A percentile compares a stretch with the other conserved stretches of the same genome.
Evolutionary conservation across 2,113 vertebrate genomes (phyloP).

Genomic region (Microtus oregoni): DNA sequence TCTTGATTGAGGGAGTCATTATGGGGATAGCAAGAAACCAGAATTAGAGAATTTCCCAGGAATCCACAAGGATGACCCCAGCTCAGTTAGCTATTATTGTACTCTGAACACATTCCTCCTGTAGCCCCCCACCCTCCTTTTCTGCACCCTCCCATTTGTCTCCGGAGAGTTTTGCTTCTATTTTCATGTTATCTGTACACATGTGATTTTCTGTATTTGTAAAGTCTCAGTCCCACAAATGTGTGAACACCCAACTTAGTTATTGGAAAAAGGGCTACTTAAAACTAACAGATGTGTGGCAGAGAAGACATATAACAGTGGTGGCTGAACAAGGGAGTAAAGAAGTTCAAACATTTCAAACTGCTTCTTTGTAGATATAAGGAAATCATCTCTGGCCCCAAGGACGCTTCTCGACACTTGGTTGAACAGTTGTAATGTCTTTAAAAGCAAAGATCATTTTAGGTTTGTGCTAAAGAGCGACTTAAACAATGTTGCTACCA

Average conservation of each 20-base stretch:
- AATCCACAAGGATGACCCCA: too few relatives aligned
- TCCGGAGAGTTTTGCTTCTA: background rate
- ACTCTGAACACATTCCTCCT: background rate
- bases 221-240: background rate
- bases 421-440: background rate
- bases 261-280: background rate
- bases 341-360: background rate
- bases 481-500: background rate
- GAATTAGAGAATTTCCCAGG: too few relatives aligned
- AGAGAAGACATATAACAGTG: background rate
- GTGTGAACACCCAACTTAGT: background rate
- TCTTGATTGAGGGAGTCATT: too few relatives aligned
- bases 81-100: too few relatives aligned
- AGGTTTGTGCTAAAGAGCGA: background rate
- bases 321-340: background rate
- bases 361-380: background rate
- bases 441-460: slow-evolving; percentile 40
- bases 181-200: background rate
- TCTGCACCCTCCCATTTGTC: background rate
- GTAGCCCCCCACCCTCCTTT: background rate
- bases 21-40: too few relatives aligned
- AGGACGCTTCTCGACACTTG: background rate
- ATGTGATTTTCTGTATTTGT: background rate
- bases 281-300: background rate
- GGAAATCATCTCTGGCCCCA: background rate